Percentiles rank a stretch among this genome's conserved stretches.
Evolutionary conservation across 1,140 invertebrate species (phyloP).

Genomic region (Anadara kagoshimensis): DNA sequence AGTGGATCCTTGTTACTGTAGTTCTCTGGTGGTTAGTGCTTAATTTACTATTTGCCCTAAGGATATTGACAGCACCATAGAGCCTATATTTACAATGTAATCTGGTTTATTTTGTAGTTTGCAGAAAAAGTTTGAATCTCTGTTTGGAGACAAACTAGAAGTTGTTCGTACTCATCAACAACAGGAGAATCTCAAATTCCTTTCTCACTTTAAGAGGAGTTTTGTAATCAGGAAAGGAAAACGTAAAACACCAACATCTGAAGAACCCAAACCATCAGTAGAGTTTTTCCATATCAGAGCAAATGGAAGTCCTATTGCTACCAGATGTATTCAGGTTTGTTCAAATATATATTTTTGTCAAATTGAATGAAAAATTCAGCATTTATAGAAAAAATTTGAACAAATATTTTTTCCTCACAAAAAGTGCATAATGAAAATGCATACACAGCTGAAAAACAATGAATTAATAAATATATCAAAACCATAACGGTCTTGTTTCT

Average conservation of each 20-base stretch:
- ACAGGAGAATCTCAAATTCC: slow-evolving; percentile 99
- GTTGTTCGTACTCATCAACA: slow-evolving; percentile 97
- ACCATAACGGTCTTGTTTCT: too few species aligned
- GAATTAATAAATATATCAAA: too few species aligned
- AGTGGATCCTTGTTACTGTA: too few species aligned
- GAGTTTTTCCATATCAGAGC: slow-evolving; percentile 95
- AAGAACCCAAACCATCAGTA: slow-evolving; percentile 79
- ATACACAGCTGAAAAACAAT: too few species aligned
- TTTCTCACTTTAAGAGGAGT: slow-evolving; percentile 97
- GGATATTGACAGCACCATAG: too few species aligned
- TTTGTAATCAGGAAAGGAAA: slow-evolving; percentile 96
- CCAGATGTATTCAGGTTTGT: slow-evolving; percentile 89
- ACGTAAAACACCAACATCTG: slow-evolving; percentile 73
- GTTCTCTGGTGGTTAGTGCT: too few species aligned
- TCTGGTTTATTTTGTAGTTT: slow-evolving; percentile 79
- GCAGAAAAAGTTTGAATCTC: slow-evolving; percentile 97
- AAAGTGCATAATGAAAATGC: too few species aligned
- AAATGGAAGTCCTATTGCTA: slow-evolving; percentile 95
- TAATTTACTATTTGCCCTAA: too few species aligned
- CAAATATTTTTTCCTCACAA: too few species aligned
- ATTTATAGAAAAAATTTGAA: too few species aligned
- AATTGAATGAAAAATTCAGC: too few species aligned
- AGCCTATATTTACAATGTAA: too few species aligned
- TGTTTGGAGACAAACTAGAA: slow-evolving; percentile 96
- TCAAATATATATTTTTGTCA: neutral